These are phyloP conservation scores for roundworm (Caenorhabditis elegans) DNA, from an alignment of 1,140 invertebrate genomes.

Conservation along the genomic window WBcel235 BX284606.5:3541501-3542000, in stretches of 20 bases:
- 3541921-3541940: background rate
- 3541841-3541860: constrained; percentile 8
- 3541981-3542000: no score
- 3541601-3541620: no score
- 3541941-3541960: background rate
- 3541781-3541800: background rate
- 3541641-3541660: no score
- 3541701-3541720: background rate
- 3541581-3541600: no score
- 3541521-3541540: background rate
- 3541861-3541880: background rate
- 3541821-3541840: background rate
- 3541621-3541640: no score
- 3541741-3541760: no score
- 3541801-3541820: constrained; percentile 15
- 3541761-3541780: background rate
- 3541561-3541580: no score
- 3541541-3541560: background rate
- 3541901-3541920: background rate
- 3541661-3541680: no score
- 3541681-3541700: no score
- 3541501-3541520: no score
- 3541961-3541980: background rate
- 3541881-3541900: background rate
- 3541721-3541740: no score